Conservation (phyloP, 2,888 invertebrate genomes). For the Andrena minutula region DNA sequence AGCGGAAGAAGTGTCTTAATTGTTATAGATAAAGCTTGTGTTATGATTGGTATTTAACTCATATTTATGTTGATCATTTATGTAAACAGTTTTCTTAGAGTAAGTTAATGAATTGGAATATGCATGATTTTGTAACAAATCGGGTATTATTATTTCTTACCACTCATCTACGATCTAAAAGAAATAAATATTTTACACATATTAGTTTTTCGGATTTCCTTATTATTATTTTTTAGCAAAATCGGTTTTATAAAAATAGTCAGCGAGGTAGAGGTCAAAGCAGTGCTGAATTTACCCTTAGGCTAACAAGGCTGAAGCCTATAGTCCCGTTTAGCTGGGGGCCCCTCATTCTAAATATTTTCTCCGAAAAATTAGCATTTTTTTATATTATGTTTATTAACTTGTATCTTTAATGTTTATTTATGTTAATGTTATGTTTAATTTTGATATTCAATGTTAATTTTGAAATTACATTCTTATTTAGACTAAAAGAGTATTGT, state of each 20-base stretch:
- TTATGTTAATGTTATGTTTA: no score
- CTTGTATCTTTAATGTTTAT: no score
- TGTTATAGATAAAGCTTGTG: conserved; percentile 73
- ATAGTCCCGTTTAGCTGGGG: no score
- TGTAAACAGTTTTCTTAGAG: neutral
- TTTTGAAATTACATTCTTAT: no score
- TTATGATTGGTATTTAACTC: conserved; percentile 23
- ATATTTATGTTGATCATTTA: conserved; percentile 37
- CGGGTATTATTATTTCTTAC: neutral
- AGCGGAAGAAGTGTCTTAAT: conserved; percentile 74
- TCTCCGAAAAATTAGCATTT: no score
- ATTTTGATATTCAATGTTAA: no score
- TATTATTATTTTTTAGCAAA: neutral
- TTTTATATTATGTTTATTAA: no score
- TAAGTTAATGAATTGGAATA: conserved; percentile 3
- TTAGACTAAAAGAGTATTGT: no score
- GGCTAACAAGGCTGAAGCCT: no score
- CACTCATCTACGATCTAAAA: neutral
- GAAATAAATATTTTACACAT: neutral
- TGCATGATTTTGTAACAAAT: neutral
- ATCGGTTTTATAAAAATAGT: neutral
- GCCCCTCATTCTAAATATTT: no score
- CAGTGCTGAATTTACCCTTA: no score
- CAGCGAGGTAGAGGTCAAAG: neutral
- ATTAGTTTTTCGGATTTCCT: neutral